phyloP scores from a whole-genome alignment of 2,797 vertebrate genomes.

The Mastacembelus armatus region DNA sequence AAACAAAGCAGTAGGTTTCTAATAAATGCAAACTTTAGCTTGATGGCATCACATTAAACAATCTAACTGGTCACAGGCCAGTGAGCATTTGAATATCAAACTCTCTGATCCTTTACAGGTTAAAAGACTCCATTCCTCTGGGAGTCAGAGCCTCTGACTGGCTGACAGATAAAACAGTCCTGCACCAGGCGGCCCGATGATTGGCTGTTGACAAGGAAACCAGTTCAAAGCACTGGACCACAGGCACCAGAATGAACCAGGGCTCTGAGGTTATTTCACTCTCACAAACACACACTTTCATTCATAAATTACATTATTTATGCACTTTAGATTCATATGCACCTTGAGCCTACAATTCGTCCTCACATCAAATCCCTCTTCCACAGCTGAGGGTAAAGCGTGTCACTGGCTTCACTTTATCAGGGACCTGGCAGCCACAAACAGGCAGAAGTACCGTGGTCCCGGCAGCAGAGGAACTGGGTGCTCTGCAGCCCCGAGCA shows the following conservation, averaged over 20 bases:
- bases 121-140: slow-evolving; percentile 61
- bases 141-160: slow-evolving; percentile 53
- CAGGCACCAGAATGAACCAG: slow-evolving; percentile 43
- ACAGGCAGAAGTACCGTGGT: slow-evolving; percentile 24
- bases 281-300: not conserved
- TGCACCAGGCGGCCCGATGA: slow-evolving; percentile 49
- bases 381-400: not conserved
- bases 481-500: slow-evolving; percentile 76
- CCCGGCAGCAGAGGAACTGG: slow-evolving; percentile 66
- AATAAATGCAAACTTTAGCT: slow-evolving; percentile 16
- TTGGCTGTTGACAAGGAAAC: slow-evolving; percentile 67
- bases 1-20: not conserved
- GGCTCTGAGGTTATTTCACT: slow-evolving; percentile 30
- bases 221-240: slow-evolving; percentile 48
- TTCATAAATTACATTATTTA: slow-evolving; percentile 36
- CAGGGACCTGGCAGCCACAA: slow-evolving; percentile 31
- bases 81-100: slow-evolving; percentile 34
- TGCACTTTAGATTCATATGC: not conserved
- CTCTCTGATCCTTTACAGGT: slow-evolving; percentile 42
- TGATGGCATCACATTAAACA: slow-evolving; percentile 18
- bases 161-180: slow-evolving; percentile 57
- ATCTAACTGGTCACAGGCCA: slow-evolving; percentile 20
- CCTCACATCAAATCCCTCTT: not conserved
- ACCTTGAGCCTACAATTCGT: not conserved
- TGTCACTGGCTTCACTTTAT: slow-evolving; percentile 28